Percentiles rank a stretch among this genome's conserved stretches.
These are phyloP conservation scores for Streblospio benedicti DNA, from an alignment of 1,140 invertebrate species.

Conservation along the genomic window DNA sequence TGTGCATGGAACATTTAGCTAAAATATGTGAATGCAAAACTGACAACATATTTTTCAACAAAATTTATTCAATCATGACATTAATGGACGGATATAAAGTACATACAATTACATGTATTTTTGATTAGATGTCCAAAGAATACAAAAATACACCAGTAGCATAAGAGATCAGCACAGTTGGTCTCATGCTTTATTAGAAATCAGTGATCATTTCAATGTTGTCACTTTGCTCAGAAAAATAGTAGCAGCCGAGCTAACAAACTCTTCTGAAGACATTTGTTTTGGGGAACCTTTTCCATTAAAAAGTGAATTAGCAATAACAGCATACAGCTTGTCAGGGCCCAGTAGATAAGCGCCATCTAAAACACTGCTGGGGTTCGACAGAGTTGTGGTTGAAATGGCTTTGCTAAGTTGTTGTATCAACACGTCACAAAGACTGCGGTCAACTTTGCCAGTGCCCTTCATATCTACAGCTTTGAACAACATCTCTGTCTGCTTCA, in stretches of 20 bases:
- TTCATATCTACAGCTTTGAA: conserved; percentile 29
- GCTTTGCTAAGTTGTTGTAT: conserved; percentile 29
- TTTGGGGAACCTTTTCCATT: neutral
- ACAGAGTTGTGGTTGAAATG: conserved; percentile 6
- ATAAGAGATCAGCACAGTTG: too few relatives aligned
- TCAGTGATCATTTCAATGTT: conserved; percentile 2
- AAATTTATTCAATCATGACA: too few relatives aligned
- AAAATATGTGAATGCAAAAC: too few relatives aligned
- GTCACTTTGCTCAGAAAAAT: neutral
- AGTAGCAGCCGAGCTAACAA: neutral
- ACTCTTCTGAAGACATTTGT: neutral
- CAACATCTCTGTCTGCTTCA: conserved; percentile 21
- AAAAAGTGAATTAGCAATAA: neutral
- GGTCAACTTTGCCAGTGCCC: conserved; percentile 28
- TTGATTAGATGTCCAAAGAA: too few relatives aligned
- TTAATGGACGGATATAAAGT: too few relatives aligned
- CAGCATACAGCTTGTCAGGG: neutral
- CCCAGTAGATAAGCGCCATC: neutral
- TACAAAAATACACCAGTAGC: too few relatives aligned
- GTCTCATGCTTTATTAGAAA: too few relatives aligned
- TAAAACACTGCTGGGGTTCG: neutral
- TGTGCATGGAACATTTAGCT: too few relatives aligned
- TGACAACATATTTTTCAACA: too few relatives aligned
- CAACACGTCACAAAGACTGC: conserved; percentile 29
- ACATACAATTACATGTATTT: too few relatives aligned